Base-by-base conservation (phyloP, 2,888 invertebrate genomes). In the Morinoia aosen region DNA sequence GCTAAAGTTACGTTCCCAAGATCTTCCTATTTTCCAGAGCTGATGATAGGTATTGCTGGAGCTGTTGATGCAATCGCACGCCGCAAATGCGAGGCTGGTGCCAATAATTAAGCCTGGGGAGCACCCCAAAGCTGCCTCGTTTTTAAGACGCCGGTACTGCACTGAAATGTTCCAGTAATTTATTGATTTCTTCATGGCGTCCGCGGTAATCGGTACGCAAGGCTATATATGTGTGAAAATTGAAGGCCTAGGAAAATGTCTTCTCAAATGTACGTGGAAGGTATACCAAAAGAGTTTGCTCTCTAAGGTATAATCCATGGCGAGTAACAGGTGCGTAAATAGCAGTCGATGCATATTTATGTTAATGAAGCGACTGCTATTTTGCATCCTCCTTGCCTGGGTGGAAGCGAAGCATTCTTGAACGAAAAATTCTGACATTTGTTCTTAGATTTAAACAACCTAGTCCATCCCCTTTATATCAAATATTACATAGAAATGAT, bases 11-110 rank as follows among this genome's bases (percentile, higher is more conserved):
- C 48, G 48, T 48, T 76, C 76, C 76, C 10, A 76, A 76, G 76
- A 10, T 76, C 76, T 33, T 12, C 10, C 76, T 7, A 76, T 16
- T 76, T 76, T 76, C 25, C 33, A 76, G 33, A 33, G 76, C 76
- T 76, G 76, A 76, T 76, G 76, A 76, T 76, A 33, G 76, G 76
- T 76, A 33, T 76, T 76, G 76, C 76, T 76, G 76, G 76, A 76
- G 25, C 76, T 33, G 8, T 76, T 33, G 76, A 76, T 76, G 76
- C 76, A 76, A 76, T 76, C 76, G 76, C 76, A 33, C 76, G 8
- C 25, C 33, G 25, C 19, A 10, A 33, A 76, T 33, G 25, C 19
- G 33, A 76, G 76, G 8, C 33, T 76, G 25, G 76, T 76, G 25
- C 76, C 76, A 25, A 76, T 76, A 10, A 76, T 76, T 76, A 76